Conservation (phyloP, 2,113 vertebrate species). For the Nannobrachium achirus region DNA sequence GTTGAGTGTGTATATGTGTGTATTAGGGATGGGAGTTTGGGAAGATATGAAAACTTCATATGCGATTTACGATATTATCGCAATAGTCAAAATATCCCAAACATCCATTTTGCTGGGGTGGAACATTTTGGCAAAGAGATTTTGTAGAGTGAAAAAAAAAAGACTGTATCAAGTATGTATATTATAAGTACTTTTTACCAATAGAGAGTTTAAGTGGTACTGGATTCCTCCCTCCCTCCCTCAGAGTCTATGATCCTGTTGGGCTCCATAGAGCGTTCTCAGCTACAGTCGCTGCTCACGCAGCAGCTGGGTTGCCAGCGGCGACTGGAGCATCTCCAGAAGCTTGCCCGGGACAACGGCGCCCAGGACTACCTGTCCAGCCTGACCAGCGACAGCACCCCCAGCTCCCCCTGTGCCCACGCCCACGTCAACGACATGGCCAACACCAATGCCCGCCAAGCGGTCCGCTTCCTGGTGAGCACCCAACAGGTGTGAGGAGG, state of each 20-base stretch:
- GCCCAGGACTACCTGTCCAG: constrained; percentile 69
- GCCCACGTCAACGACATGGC: constrained; percentile 44
- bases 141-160: too few species aligned
- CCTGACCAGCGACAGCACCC: constrained; percentile 69
- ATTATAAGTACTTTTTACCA: too few species aligned
- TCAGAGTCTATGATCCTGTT: constrained; percentile 98
- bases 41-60: too few species aligned
- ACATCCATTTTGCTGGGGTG: too few species aligned
- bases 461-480: constrained; percentile 90
- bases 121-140: too few species aligned
- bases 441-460: constrained; percentile 71
- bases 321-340: constrained; percentile 80
- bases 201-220: too few species aligned
- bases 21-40: too few species aligned
- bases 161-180: too few species aligned
- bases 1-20: too few species aligned
- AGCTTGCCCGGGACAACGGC: constrained; percentile 76
- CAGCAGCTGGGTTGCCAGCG: constrained; percentile 82
- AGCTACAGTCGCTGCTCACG: constrained; percentile 85
- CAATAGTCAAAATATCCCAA: too few species aligned
- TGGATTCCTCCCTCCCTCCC: neutral
- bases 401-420: constrained; percentile 64
- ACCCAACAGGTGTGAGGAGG: constrained; percentile 76
- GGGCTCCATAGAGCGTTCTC: constrained; percentile 93
- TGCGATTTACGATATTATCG: too few species aligned